Base-by-base conservation (phyloP, 2,797 vertebrate genomes). In the Manis javanica region DNA sequence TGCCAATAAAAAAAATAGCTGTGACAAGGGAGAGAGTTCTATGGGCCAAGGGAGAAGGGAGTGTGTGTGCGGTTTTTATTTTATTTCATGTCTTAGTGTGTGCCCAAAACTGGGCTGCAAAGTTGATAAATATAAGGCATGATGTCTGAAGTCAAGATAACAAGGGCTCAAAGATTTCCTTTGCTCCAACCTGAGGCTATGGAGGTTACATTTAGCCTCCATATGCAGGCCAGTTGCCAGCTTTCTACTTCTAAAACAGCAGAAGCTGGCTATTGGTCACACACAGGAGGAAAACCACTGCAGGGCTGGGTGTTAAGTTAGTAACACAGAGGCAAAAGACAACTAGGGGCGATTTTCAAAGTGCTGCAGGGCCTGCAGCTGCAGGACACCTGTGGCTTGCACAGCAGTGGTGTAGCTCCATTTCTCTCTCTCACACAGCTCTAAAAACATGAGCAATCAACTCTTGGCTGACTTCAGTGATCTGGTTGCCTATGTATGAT, bases 371-470 rank as follows among this genome's bases (percentile, higher is more conserved):
- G 31, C 51, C 51, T 29, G 2, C 69, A 92, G 87, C 87, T 71
- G 72, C 19, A 34, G 34, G 92, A 24, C 24, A 16, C 92, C 87
- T 3, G 8, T 26, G 53, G 85, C 12, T 84, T 64, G 29, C 94
- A 74, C 82, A 79, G 90, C 68, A 16, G 87, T 24, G 72, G 34
- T n/a, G 8, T 29, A 13, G 79, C 63, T 46, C 5, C 77, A 71
- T 57, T 75, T 78, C 75, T 77, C 29, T 59, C 34, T 49, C 42
- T 91, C 39, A 46, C 21, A 31, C 31, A n/a, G 94, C 63, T 97
- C 87, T 78, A 4, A 85, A 98, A 96, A 96, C 90, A 87, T 29
- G 71, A 68, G 66, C 93, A 74, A 46, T 91, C 63, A 57, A 11
- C 81, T 82, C 87, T 82, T 72, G n/a, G 90, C 93, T 85, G 90